These are phyloP conservation scores for Vidua macroura DNA, from an alignment of 2,113 vertebrate genomes.

Conservation along the genomic window DNA sequence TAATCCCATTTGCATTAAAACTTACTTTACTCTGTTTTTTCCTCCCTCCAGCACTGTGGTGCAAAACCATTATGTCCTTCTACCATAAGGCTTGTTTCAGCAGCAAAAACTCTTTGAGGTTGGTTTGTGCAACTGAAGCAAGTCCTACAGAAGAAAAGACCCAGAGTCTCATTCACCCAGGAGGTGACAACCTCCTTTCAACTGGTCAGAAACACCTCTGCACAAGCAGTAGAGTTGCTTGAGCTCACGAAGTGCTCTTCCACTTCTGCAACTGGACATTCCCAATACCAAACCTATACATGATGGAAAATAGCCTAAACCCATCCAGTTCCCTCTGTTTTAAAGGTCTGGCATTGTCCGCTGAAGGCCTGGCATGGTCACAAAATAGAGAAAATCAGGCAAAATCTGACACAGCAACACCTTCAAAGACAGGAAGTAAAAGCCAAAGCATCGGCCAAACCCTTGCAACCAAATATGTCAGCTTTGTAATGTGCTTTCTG, in stretches of 20 bases:
- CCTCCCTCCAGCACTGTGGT: background rate
- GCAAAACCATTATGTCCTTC: background rate
- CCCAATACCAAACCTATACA: background rate
- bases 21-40: background rate
- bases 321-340: background rate
- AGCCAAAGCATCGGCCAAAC: background rate
- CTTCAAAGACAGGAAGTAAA: background rate
- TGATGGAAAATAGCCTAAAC: background rate
- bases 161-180: background rate
- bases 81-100: background rate
- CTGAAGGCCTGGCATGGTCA: background rate
- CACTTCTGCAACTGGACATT: background rate
- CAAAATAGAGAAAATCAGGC: background rate
- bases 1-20: background rate
- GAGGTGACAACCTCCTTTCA: background rate
- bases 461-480: background rate
- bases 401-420: background rate
- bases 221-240: background rate
- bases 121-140: background rate
- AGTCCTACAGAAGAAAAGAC: background rate
- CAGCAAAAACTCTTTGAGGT: background rate
- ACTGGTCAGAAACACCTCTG: background rate
- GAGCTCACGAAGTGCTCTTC: background rate
- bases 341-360: background rate
- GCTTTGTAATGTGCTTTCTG: background rate